phyloP scores from a whole-genome alignment of 92 coral and sea anemone species.

The Muricea muricata region DNA sequence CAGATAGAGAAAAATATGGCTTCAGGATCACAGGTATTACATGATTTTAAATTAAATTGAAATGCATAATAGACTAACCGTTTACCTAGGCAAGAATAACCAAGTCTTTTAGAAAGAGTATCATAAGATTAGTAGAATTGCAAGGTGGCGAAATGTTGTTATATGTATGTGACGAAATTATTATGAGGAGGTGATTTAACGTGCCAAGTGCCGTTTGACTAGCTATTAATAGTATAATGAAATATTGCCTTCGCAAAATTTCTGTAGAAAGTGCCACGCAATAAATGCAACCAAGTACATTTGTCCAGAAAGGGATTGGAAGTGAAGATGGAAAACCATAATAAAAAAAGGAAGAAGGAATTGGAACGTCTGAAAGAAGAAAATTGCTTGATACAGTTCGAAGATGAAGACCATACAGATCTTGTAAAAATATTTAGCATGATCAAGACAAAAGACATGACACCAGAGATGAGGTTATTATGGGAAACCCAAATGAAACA shows the following conservation, averaged over 20 bases:
- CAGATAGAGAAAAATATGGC: neutral
- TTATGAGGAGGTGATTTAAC: too few species aligned
- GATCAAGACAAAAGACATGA: neutral
- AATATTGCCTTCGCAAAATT: neutral
- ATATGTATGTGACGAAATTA: too few species aligned
- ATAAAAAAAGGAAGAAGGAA: neutral
- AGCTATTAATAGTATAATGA: neutral
- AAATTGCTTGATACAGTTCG: neutral
- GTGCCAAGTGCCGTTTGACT: too few species aligned
- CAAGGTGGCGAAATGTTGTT: too few species aligned
- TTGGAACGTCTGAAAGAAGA: neutral
- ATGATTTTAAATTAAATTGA: too few species aligned
- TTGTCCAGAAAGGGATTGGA: slow-evolving; percentile 10
- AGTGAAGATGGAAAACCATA: neutral
- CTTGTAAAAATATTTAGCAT: neutral
- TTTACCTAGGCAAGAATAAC: too few species aligned
- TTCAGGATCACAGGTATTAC: slow-evolving; percentile 12
- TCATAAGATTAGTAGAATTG: too few species aligned
- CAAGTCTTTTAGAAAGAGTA: too few species aligned
- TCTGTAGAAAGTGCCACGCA: neutral
- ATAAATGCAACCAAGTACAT: neutral
- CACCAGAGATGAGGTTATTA: neutral
- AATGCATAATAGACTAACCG: too few species aligned
- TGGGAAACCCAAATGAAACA: slow-evolving; percentile 4
- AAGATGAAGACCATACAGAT: neutral